Conservation (phyloP, 2,888 invertebrate species). For the Kuschelorhynchus macadamiae region DNA sequence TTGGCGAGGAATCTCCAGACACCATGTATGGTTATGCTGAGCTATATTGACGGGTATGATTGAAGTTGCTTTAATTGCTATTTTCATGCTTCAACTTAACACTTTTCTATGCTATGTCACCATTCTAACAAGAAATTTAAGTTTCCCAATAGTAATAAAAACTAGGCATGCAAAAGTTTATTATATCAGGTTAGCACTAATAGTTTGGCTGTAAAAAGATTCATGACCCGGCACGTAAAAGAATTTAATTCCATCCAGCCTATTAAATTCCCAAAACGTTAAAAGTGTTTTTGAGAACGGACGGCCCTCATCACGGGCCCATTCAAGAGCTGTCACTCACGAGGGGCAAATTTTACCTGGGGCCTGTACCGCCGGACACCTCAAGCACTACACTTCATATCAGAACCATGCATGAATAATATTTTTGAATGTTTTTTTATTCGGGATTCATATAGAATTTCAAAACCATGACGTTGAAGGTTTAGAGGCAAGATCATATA, state of each 20-base stretch:
- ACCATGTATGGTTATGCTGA: no score
- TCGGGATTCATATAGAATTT: constrained; percentile 16
- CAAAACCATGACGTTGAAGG: not conserved
- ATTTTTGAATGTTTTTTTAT: constrained; percentile 33
- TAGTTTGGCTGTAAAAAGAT: no score
- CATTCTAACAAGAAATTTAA: no score
- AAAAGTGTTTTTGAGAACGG: constrained; percentile 23
- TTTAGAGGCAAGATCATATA: constrained; percentile 3
- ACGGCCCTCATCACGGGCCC: constrained; percentile 30
- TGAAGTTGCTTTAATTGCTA: no score
- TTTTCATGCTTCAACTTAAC: no score
- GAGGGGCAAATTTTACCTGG: constrained; percentile 30
- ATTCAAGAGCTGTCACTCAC: constrained; percentile 38
- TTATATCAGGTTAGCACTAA: no score
- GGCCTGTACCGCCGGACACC: constrained; percentile 19
- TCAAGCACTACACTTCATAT: constrained; percentile 21
- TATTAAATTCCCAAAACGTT: constrained; percentile 30
- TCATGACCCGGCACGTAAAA: no score
- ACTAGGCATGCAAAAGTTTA: no score
- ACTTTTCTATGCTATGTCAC: no score
- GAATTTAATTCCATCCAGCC: not conserved
- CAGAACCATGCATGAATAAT: constrained; percentile 32
- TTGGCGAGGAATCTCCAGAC: no score
- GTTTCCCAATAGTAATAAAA: no score
- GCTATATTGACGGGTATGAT: no score